Base-by-base conservation (phyloP, 2,888 invertebrate species). In the Vesta saturnalis region DNA sequence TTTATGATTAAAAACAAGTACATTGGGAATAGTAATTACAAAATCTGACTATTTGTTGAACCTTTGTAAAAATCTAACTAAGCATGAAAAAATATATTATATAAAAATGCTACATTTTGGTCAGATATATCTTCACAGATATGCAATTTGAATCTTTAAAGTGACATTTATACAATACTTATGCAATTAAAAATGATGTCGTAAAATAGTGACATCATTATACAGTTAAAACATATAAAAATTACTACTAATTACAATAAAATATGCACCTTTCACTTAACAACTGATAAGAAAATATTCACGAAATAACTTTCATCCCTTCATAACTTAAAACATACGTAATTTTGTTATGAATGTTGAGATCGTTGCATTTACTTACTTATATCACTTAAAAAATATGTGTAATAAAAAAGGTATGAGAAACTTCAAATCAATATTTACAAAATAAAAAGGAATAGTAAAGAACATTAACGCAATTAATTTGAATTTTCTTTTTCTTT, bases 401-500 rank as follows among this genome's bases (percentile, higher is more conserved):
- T 59, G 65, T 62, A 55, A 12, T 39, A n/a, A 57, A 67, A 67
- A 70, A 66, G 64, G 71, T 66, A 64, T n/a, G n/a, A 60, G 43
- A 64, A 43, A 18, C 4, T 43, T 62, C 43, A 66, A 66, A 65
- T 59, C 23, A 70, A 72, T 70, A 64, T 70, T 55, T 70, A 63
- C 61, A 72, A 64, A 70, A 69, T 43, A 22, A 19, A 62, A 49
- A 56, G 14, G 23, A 56, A 67, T 30, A 22, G 23, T 35, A 46
- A 14, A 55, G n/a, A 19, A 43, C 22, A 16, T 12, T 43, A 18
- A 58, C 16, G 4, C 21, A 68, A 89, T 90, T 89, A 90, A 87
- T 89, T 89, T 67, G 89, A 89, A 61, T 77, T 78, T 84, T 90
- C 89, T 79, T 90, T 89, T 80, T 89, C 90, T 85, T 90, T 90